Evolutionary conservation across 2,797 vertebrate genomes (phyloP).

Genomic region (Mormyrops boulengeri): DNA sequence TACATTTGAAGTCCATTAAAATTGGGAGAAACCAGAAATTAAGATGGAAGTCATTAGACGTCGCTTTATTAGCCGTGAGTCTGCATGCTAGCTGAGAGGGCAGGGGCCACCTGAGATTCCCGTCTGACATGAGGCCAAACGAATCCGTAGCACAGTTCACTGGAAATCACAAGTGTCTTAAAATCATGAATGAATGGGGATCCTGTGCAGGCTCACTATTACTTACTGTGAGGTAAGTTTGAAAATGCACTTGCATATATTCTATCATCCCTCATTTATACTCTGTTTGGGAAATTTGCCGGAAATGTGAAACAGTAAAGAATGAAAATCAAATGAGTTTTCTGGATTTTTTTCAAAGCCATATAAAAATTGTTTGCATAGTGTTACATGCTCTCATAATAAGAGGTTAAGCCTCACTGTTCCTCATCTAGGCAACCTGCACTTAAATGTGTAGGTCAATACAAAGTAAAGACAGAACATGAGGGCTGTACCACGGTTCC

Average conservation of each 20-base stretch:
- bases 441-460: background rate
- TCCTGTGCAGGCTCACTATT: background rate
- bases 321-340: background rate
- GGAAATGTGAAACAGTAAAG: background rate
- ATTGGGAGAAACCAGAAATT: constrained; percentile 37
- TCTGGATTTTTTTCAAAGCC: background rate
- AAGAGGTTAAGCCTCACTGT: background rate
- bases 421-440: too few relatives aligned
- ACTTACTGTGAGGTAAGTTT: constrained; percentile 33
- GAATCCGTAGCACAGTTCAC: constrained; percentile 54
- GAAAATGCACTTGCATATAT: background rate
- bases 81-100: background rate
- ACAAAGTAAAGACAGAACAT: background rate
- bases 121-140: constrained; percentile 41
- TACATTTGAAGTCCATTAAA: background rate
- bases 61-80: constrained; percentile 49
- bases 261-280: background rate
- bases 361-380: background rate
- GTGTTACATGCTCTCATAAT: background rate
- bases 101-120: constrained; percentile 47
- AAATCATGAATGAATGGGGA: constrained; percentile 49
- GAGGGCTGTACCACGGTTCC: background rate
- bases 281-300: background rate
- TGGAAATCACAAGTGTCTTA: constrained; percentile 58
- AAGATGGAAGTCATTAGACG: constrained; percentile 56